A percentile compares a stretch with the other conserved stretches of the same genome.
Conservation (phyloP, 2,113 vertebrate genomes). For the Toxotes chatareus region DNA sequence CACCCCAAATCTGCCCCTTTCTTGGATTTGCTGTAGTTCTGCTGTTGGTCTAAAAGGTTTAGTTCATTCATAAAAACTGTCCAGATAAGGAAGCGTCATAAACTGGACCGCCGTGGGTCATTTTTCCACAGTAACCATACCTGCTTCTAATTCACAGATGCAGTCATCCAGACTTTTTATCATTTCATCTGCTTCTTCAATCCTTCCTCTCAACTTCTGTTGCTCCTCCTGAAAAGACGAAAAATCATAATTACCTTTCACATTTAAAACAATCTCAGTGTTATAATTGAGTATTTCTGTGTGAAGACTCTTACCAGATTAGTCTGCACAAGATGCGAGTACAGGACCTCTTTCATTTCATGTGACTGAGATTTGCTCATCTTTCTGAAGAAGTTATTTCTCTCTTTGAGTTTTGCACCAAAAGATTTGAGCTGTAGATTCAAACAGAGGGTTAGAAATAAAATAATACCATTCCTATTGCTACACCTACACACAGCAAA, state of each 20-base stretch:
- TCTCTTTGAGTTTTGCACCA: conserved; percentile 81
- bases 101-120: not conserved
- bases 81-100: not conserved
- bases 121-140: conserved; percentile 48
- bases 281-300: not conserved
- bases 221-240: conserved; percentile 72
- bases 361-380: conserved; percentile 77
- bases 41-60: not conserved
- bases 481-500: not conserved
- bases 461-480: not conserved
- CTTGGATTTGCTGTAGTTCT: not conserved
- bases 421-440: conserved; percentile 77
- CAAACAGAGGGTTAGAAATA: conserved; percentile 15
- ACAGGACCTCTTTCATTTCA: conserved; percentile 80
- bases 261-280: not conserved
- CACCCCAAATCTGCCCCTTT: too few relatives aligned
- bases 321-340: conserved; percentile 68
- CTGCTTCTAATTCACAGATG: conserved; percentile 75
- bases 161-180: conserved; percentile 77
- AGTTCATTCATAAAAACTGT: not conserved
- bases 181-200: conserved; percentile 73
- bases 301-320: conserved; percentile 66
- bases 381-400: conserved; percentile 78
- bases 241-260: not conserved
- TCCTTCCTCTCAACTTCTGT: conserved; percentile 63